A percentile compares a stretch with the other conserved stretches of the same genome.
phyloP scores from a whole-genome alignment of 2,113 vertebrate genomes.

The Zosterops pallidus region DNA sequence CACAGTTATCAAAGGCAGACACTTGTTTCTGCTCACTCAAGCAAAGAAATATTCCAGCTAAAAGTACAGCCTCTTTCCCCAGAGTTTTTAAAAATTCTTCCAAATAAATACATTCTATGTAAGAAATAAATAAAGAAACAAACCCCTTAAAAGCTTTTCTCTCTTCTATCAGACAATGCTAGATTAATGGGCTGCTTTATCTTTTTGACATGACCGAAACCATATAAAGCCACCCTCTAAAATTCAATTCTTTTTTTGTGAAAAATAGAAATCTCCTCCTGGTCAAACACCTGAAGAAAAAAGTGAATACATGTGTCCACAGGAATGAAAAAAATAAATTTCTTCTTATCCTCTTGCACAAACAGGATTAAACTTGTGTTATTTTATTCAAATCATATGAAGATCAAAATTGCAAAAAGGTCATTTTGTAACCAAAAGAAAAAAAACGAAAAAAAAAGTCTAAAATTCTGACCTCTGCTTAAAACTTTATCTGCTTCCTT shows the following conservation, averaged over 20 bases:
- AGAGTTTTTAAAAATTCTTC: not conserved
- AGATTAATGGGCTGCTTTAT: not conserved
- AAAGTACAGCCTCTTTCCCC: not conserved
- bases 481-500: not conserved
- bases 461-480: not conserved
- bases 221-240: not conserved
- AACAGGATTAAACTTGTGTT: not conserved
- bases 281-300: not conserved
- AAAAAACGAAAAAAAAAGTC: not conserved
- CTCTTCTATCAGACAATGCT: not conserved
- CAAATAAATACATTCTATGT: not conserved
- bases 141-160: not conserved
- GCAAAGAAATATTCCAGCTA: not conserved
- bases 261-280: not conserved
- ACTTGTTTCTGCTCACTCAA: constrained; percentile 49
- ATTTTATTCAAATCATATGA: not conserved
- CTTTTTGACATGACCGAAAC: not conserved
- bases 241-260: not conserved
- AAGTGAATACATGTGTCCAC: not conserved
- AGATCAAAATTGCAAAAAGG: not conserved
- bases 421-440: not conserved
- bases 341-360: not conserved
- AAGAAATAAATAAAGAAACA: not conserved
- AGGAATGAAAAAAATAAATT: not conserved
- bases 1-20: constrained; percentile 42